Percentiles rank a stretch among this genome's conserved stretches.
phyloP scores from a whole-genome alignment of 2,797 vertebrate species.

The Helostoma temminkii region DNA sequence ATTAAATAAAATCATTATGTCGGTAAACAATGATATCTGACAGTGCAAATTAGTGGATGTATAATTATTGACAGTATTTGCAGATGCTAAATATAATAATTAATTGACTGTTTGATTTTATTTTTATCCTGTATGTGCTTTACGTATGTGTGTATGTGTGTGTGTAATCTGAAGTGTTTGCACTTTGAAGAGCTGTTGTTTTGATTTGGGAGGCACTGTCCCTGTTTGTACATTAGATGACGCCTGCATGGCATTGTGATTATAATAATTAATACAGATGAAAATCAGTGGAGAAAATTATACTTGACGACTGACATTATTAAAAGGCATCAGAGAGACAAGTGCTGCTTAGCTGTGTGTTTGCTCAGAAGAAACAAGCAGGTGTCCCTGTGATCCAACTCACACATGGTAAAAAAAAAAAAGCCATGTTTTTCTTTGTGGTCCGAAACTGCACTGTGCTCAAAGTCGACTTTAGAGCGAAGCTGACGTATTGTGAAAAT shows the following conservation, averaged over 20 bases:
- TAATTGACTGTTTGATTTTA: too few relatives aligned
- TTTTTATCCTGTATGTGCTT: too few relatives aligned
- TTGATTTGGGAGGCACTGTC: slow-evolving; percentile 30
- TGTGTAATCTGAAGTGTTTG: slow-evolving; percentile 1
- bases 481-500: slow-evolving; percentile 37
- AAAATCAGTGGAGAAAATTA: slow-evolving; percentile 37
- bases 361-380: slow-evolving; percentile 58
- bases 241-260: slow-evolving; percentile 14
- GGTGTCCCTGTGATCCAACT: slow-evolving; percentile 56
- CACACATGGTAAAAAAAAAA: neutral
- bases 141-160: neutral
- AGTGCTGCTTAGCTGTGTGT: slow-evolving; percentile 38
- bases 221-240: slow-evolving; percentile 22
- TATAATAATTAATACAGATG: slow-evolving; percentile 38
- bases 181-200: slow-evolving; percentile 45
- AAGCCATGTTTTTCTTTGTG: slow-evolving; percentile 38
- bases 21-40: neutral
- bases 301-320: slow-evolving; percentile 41
- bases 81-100: neutral
- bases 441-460: slow-evolving; percentile 34
- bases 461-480: slow-evolving; percentile 38
- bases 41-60: neutral
- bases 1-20: neutral
- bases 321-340: slow-evolving; percentile 54
- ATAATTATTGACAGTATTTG: neutral